These are phyloP conservation scores for Idaea aversata DNA, from an alignment of 2,888 invertebrate genomes.

Conservation along the genomic window DNA sequence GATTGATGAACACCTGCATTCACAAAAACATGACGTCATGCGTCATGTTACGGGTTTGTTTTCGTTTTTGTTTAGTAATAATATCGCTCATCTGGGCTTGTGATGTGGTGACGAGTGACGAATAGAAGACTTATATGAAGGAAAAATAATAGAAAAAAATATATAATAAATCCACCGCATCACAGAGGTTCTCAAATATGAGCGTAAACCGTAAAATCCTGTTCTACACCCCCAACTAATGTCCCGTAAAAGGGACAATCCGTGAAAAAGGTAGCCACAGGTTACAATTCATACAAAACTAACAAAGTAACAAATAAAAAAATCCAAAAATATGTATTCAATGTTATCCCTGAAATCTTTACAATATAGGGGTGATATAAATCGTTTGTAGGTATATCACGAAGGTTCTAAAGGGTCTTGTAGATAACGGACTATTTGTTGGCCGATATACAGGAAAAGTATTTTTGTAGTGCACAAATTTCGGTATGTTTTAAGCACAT, in stretches of 20 bases:
- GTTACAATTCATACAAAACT: not conserved
- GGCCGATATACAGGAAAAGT: not conserved
- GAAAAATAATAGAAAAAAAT: too few relatives aligned
- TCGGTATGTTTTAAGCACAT: too few relatives aligned
- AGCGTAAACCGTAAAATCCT: not conserved
- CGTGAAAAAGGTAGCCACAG: not conserved
- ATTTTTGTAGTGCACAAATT: too few relatives aligned
- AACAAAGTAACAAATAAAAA: not conserved
- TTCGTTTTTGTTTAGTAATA: too few relatives aligned
- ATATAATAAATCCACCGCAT: too few relatives aligned
- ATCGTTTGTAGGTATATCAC: not conserved
- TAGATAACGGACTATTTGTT: not conserved
- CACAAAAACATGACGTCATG: too few relatives aligned
- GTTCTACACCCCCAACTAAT: not conserved
- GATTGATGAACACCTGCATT: too few relatives aligned
- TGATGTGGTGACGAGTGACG: too few relatives aligned
- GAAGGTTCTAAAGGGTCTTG: not conserved
- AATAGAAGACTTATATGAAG: too few relatives aligned
- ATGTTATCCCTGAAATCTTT: not conserved
- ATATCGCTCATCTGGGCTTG: too few relatives aligned
- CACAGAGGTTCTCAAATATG: not conserved
- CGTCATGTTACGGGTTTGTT: too few relatives aligned
- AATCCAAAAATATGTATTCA: not conserved
- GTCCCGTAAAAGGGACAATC: not conserved
- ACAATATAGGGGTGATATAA: not conserved